Conservation (phyloP, 2,888 invertebrate genomes). For the Escarpia spicata region DNA sequence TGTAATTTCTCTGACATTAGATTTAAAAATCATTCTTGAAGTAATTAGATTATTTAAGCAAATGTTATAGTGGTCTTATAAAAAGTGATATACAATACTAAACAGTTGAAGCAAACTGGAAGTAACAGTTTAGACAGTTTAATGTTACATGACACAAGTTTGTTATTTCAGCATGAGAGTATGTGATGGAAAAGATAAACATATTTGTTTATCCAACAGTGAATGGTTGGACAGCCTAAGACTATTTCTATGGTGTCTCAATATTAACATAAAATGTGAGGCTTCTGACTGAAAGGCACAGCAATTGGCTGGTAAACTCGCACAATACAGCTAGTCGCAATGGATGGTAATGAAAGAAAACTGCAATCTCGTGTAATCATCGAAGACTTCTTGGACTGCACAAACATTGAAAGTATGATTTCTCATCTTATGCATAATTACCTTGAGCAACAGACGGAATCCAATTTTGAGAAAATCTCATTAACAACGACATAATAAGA, state of each 20-base stretch:
- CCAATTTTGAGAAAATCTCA: background rate
- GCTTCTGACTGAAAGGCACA: background rate
- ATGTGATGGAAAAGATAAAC: background rate
- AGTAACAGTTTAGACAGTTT: background rate
- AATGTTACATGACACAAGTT: background rate
- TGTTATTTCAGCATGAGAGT: background rate
- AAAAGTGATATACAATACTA: too few relatives aligned
- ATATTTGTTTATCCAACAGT: background rate
- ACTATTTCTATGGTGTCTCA: background rate
- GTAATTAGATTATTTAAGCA: too few relatives aligned
- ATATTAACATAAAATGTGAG: background rate
- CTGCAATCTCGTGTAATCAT: background rate
- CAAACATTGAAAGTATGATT: background rate
- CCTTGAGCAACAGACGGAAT: background rate
- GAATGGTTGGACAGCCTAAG: background rate
- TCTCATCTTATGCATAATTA: background rate
- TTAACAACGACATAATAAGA: background rate
- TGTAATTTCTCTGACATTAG: too few relatives aligned
- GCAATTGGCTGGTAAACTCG: background rate
- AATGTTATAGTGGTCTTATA: too few relatives aligned
- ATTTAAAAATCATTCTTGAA: too few relatives aligned
- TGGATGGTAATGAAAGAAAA: background rate
- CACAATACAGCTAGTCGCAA: background rate
- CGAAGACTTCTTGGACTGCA: background rate
- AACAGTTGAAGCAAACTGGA: background rate